Evolutionary conservation across 64 coral and sea anemone species (phyloP).

Genomic region (Astreopora myriophthalma): DNA sequence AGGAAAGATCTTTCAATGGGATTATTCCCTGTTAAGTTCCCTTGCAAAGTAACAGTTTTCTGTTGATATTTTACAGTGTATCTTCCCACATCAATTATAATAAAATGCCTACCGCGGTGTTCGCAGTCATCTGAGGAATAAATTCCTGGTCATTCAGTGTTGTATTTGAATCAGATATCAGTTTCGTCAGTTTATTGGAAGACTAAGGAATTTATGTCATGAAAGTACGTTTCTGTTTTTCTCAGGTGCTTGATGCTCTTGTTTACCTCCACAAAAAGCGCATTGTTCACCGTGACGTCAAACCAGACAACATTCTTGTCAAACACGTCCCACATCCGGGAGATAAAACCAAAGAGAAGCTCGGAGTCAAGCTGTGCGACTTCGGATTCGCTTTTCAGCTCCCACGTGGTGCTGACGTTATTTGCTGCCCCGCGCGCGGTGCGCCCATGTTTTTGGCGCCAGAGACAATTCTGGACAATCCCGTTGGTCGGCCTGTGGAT

Average conservation of each 20-base stretch:
- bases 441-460: slow-evolving; percentile 94
- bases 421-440: slow-evolving; percentile 63
- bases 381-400: slow-evolving; percentile 79
- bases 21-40: too few relatives aligned
- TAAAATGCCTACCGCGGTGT: too few relatives aligned
- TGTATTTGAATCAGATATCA: too few relatives aligned
- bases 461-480: slow-evolving; percentile 92
- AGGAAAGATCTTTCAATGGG: too few relatives aligned
- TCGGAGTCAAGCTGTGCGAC: slow-evolving; percentile 73
- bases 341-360: neutral
- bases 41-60: too few relatives aligned
- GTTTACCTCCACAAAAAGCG: slow-evolving; percentile 78
- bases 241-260: slow-evolving; percentile 76
- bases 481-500: slow-evolving; percentile 83
- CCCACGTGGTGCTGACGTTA: slow-evolving; percentile 51
- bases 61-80: too few relatives aligned
- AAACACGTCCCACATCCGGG: slow-evolving; percentile 31
- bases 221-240: neutral
- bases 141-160: too few relatives aligned
- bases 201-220: too few relatives aligned
- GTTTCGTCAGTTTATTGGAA: too few relatives aligned
- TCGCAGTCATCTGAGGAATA: too few relatives aligned
- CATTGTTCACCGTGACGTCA: slow-evolving; percentile 90
- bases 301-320: slow-evolving; percentile 87
- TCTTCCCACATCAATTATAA: too few relatives aligned